Evolutionary conservation across 2,113 vertebrate species (phyloP), one percentile per base, ranked within the genome.

Genomic region (Actinemys pallida): DNA sequence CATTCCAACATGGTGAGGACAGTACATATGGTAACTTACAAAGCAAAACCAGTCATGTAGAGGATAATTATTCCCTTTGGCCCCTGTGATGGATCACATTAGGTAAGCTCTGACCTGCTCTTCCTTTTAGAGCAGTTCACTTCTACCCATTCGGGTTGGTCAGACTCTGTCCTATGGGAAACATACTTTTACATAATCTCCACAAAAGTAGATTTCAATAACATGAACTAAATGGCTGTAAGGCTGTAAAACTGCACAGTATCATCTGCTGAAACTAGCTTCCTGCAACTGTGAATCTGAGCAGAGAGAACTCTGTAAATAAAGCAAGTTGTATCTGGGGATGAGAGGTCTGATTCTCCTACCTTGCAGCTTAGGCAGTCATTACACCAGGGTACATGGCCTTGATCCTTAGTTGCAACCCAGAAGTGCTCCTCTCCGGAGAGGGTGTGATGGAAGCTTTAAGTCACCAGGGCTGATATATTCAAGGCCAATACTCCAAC

Each of bases 41-140:
- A 92, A 80, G 93, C 59, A 93, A 91, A 93, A 56, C 92, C 90
- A 88, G 78, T 89, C 57, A 29, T 87, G 87, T 65, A 86, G 90
- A 92, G 87, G 88, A 65, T 47, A 93, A 87, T 91, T 87, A 80
- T 95, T 97, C 88, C 89, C 92, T 90, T 88, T 80, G 92, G 90
- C 81, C 86, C 87, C 81, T 87, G 13, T 24, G 62, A 69, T 91
- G 92, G 82, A 83, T 97, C 0, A 0, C 87, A 83, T 90, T 82
- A 86, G 86, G 86, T 87, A 88, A 92, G 59, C 84, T 90, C 59
- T 86, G 91, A 86, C 88, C 83, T 29, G 20, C 17, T 96, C 54
- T 94, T 95, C 47, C 27, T 94, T 89, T 53, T 27, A 90, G 84
- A 95, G 87, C 39, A 91, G 59, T 83, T 91, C 75, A 17, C 90